Evolutionary conservation across 2,113 vertebrate species (phyloP).

Genomic region (Mesitornis unicolor): DNA sequence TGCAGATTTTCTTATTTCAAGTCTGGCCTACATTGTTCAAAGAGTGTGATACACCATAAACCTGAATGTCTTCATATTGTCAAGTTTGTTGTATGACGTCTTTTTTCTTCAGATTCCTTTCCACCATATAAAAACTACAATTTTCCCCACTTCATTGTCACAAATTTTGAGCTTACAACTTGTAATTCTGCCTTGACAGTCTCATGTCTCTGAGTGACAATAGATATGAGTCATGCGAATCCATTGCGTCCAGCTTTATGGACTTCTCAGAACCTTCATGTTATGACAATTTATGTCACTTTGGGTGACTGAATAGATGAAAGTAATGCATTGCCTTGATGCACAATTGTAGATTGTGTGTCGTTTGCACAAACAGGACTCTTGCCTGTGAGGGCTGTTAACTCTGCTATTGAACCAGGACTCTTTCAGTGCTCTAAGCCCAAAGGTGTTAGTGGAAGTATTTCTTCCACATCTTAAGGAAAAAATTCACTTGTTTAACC

Average conservation of each 20-base stretch:
- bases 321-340: neutral
- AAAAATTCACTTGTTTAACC: neutral
- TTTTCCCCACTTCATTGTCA: neutral
- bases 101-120: neutral
- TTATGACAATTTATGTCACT: neutral
- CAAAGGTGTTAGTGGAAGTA: neutral
- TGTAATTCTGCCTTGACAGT: neutral
- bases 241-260: neutral
- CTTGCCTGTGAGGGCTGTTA: neutral
- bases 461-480: neutral
- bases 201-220: neutral
- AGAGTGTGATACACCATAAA: neutral
- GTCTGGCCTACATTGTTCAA: neutral
- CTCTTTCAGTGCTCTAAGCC: neutral
- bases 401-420: fast-evolving
- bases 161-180: neutral
- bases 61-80: neutral
- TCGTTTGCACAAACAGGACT: neutral
- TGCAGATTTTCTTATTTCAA: neutral
- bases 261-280: neutral
- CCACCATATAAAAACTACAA: neutral
- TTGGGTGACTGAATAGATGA: neutral
- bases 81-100: neutral
- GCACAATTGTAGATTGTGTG: fast-evolving
- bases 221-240: neutral